Conservation (phyloP, 2,888 invertebrate species). For the Panorpa germanica region DNA sequence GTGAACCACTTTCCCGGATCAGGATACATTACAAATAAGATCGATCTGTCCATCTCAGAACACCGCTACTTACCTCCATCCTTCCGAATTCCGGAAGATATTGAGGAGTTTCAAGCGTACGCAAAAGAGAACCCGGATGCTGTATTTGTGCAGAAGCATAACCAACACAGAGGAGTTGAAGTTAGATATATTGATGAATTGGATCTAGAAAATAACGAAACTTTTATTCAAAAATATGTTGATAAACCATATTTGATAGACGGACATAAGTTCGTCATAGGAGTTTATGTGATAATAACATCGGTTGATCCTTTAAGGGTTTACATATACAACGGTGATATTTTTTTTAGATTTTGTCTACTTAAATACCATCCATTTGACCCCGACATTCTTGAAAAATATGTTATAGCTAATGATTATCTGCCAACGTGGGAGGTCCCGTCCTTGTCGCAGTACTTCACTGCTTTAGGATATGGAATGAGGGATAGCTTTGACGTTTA, state of each 20-base stretch:
- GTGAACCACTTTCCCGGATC: constrained; percentile 92
- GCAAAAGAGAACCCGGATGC: constrained; percentile 42
- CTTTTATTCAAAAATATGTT: constrained; percentile 84
- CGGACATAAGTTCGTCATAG: constrained; percentile 92
- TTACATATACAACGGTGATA: constrained; percentile 79
- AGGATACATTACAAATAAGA: constrained; percentile 85
- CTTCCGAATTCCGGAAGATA: constrained; percentile 67
- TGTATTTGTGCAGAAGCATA: constrained; percentile 80
- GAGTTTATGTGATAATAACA: constrained; percentile 81
- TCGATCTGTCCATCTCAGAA: constrained; percentile 63
- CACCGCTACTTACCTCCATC: constrained; percentile 69
- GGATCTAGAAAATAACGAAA: constrained; percentile 45
- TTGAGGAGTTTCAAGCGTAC: constrained; percentile 47
- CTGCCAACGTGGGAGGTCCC: constrained; percentile 87
- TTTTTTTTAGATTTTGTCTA: constrained; percentile 78
- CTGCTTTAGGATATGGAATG: constrained; percentile 59
- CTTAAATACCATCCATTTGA: constrained; percentile 83
- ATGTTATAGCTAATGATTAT: constrained; percentile 89
- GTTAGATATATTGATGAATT: constrained; percentile 52
- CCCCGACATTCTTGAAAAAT: constrained; percentile 57
- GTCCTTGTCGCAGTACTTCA: constrained; percentile 49
- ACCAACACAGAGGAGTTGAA: constrained; percentile 73
- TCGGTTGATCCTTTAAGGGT: constrained; percentile 78
- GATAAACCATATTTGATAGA: constrained; percentile 77
- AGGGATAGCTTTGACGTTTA: constrained; percentile 72